phyloP scores from a whole-genome alignment of 2,797 vertebrate genomes.

The Enteromius trimaculatus region DNA sequence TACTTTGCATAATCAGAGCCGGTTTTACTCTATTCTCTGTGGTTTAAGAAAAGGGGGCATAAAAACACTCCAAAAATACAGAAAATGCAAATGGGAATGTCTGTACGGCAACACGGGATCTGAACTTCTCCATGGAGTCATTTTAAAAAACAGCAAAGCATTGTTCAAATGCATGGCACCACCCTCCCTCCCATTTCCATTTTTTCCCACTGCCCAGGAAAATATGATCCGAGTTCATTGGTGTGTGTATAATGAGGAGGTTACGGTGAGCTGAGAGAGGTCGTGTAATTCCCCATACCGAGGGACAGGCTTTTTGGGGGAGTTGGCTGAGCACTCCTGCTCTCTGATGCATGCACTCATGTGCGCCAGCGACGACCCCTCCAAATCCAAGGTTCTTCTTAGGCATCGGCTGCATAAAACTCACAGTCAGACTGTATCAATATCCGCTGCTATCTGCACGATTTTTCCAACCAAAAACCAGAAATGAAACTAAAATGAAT shows the following conservation, averaged over 20 bases:
- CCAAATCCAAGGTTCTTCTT: constrained; percentile 79
- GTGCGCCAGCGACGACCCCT: constrained; percentile 80
- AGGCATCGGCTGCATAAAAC: constrained; percentile 74
- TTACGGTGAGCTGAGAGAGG: constrained; percentile 84
- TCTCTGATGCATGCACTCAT: constrained; percentile 83
- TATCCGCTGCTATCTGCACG: constrained; percentile 54
- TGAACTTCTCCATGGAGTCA: constrained; percentile 61
- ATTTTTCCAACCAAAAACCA: constrained; percentile 54
- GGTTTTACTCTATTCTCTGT: not conserved
- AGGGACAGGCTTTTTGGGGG: constrained; percentile 82
- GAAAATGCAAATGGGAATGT: constrained; percentile 49
- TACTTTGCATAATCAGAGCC: constrained; percentile 1
- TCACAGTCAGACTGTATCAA: constrained; percentile 63
- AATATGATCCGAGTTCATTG: constrained; percentile 85
- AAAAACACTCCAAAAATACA: constrained; percentile 21
- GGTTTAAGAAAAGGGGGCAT: not conserved
- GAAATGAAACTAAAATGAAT: constrained; percentile 56
- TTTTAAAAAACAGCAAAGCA: constrained; percentile 78
- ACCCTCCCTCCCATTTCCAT: constrained; percentile 69
- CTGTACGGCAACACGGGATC: constrained; percentile 31
- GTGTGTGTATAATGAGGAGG: constrained; percentile 89
- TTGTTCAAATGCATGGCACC: constrained; percentile 80
- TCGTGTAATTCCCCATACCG: constrained; percentile 84
- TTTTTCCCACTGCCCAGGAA: constrained; percentile 70
- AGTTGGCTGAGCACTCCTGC: constrained; percentile 84